Evolutionary conservation across 2,888 invertebrate species (phyloP), one percentile per base, ranked within the genome.

Genomic region (Thera obeliscata): DNA sequence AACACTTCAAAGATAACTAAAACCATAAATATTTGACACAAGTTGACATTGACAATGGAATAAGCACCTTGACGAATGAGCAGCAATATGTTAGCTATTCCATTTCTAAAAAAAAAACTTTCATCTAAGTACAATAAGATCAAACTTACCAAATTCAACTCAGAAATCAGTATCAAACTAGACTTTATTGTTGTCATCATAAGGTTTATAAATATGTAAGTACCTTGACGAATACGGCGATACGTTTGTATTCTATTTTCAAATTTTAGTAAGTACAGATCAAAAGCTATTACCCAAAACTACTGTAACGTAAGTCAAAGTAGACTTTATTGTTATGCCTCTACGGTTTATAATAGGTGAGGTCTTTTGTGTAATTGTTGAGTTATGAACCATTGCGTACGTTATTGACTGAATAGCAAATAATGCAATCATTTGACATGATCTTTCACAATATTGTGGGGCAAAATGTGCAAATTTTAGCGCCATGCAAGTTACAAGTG

Each of bases 391-490:
- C 67, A 75, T 79, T 81, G 81, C 79, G 76, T 78, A 77, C 75
- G 74, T 67, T 73, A 77, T 75, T 74, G 74, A 79, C 75, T 84
- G 82, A 84, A 87, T 84, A 79, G 81, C 79, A 79, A 79, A 83
- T 86, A 88, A 87, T 88, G 84, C 81, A 82, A 88, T 89, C 88
- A 85, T 87, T 87, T 87, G 90, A 87, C 87, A 86, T 81, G 84
- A 89, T 89, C 89, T 88, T 82, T 87, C 86, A 86, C 82, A 88
- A 89, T 87, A 90, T 87, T 89, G 82, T 82, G 75, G 78, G 81
- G 76, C 77, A 69, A 80, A 85, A 85, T 85, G 81, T 80, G 81
- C 81, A 81, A 81, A 76, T 78, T 74, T 79, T 76, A 59, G 66
- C 71, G 64, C 64, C 72, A 66, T 70, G 5, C 62, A 79, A 78